These are phyloP conservation scores for Abramis brama DNA, from an alignment of 2,113 vertebrate species.

Conservation along the genomic window DNA sequence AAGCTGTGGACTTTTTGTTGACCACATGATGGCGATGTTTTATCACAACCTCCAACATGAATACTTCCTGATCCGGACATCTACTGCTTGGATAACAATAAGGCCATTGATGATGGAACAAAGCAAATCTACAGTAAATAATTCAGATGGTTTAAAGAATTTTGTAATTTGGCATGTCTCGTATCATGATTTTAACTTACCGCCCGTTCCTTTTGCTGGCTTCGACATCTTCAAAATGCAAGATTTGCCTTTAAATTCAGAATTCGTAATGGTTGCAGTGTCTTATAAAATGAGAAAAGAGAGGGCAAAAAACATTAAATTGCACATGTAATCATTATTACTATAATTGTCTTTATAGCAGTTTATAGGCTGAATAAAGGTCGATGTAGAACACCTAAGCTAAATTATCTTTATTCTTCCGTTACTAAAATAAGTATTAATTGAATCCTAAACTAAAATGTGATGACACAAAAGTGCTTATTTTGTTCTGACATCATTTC, in stretches of 20 bases:
- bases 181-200: background rate
- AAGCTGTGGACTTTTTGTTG: background rate
- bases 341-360: background rate
- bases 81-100: background rate
- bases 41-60: background rate
- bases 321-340: background rate
- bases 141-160: background rate
- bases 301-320: background rate
- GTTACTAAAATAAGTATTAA: background rate
- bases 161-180: background rate
- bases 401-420: background rate
- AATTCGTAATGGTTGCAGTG: background rate
- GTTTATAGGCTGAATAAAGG: background rate
- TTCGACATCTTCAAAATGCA: background rate
- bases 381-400: background rate
- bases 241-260: background rate
- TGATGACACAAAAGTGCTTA: background rate
- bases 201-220: conserved; percentile 1
- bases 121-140: background rate
- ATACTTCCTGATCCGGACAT: background rate
- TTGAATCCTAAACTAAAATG: background rate
- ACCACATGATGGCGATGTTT: conserved; percentile 32
- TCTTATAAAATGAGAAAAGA: background rate
- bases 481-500: background rate
- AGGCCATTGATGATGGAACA: background rate